phyloP scores from a whole-genome alignment of 1,140 invertebrate genomes.

The Matsumurasca onukii region DNA sequence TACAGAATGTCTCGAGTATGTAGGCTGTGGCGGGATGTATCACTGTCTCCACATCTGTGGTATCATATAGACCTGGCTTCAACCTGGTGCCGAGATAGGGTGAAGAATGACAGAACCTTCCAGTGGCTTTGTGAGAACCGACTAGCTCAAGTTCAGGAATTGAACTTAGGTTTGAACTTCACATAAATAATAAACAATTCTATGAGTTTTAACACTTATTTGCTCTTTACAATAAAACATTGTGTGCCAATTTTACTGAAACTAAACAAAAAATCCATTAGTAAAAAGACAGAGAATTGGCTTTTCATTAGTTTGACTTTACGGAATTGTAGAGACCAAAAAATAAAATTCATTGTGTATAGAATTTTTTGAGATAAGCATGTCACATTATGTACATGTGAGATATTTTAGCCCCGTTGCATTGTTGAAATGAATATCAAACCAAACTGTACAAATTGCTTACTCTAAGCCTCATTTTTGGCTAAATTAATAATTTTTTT shows the following conservation, averaged over 20 bases:
- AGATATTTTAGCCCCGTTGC: too few relatives aligned
- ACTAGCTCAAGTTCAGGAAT: constrained; percentile 65
- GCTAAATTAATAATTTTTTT: too few relatives aligned
- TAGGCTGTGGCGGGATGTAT: constrained; percentile 69
- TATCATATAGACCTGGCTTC: constrained; percentile 69
- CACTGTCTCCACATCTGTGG: constrained; percentile 68
- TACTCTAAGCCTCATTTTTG: too few relatives aligned
- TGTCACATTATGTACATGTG: too few relatives aligned
- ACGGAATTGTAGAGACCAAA: not conserved
- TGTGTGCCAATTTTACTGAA: too few relatives aligned
- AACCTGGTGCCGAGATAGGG: constrained; percentile 68
- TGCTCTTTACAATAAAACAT: too few relatives aligned
- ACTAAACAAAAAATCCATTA: too few relatives aligned
- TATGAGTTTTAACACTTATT: too few relatives aligned
- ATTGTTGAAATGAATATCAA: too few relatives aligned
- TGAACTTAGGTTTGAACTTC: constrained; percentile 76
- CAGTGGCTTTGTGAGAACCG: constrained; percentile 75
- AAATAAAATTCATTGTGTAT: not conserved
- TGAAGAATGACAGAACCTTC: constrained; percentile 66
- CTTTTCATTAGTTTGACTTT: not conserved
- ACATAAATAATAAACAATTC: too few relatives aligned
- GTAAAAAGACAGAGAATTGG: not conserved
- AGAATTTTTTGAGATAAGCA: too few relatives aligned
- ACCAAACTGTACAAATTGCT: too few relatives aligned
- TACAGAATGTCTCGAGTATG: constrained; percentile 73